Conservation (phyloP, 2,888 invertebrate genomes). For the Xestia c-nigrum region DNA sequence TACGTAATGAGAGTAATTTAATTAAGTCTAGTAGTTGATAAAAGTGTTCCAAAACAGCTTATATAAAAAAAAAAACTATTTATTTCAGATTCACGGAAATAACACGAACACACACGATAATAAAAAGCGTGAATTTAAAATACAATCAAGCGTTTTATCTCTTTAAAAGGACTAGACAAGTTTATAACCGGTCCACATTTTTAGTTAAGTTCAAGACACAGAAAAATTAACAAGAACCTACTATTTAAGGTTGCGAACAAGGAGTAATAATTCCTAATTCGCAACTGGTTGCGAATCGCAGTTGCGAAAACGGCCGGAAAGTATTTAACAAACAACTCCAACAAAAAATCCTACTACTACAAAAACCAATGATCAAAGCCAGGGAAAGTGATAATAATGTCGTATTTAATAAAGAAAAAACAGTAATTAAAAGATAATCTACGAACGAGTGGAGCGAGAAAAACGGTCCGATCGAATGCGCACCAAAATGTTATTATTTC, state of each 20-base stretch:
- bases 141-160: not conserved
- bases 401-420: slow-evolving; percentile 60
- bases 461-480: slow-evolving; percentile 64
- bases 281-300: too few relatives aligned
- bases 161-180: not conserved
- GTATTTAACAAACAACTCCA: not conserved
- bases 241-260: too few relatives aligned
- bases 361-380: slow-evolving; percentile 16
- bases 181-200: not conserved
- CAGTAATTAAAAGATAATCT: slow-evolving; percentile 73
- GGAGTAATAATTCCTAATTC: too few relatives aligned
- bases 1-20: not conserved
- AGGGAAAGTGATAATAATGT: slow-evolving; percentile 50
- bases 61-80: too few relatives aligned
- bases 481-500: slow-evolving; percentile 68
- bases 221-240: not conserved
- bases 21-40: not conserved
- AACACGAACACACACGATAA: too few relatives aligned
- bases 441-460: slow-evolving; percentile 65
- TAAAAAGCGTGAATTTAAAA: not conserved
- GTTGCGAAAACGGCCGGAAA: too few relatives aligned
- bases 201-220: not conserved
- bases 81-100: too few relatives aligned
- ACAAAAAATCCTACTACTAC: slow-evolving; percentile 15
- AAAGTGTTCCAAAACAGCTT: too few relatives aligned